A percentile compares a stretch with the other conserved stretches of the same genome.
Conservation (phyloP, 2,113 vertebrate genomes). For the Henicopernis longicauda region DNA sequence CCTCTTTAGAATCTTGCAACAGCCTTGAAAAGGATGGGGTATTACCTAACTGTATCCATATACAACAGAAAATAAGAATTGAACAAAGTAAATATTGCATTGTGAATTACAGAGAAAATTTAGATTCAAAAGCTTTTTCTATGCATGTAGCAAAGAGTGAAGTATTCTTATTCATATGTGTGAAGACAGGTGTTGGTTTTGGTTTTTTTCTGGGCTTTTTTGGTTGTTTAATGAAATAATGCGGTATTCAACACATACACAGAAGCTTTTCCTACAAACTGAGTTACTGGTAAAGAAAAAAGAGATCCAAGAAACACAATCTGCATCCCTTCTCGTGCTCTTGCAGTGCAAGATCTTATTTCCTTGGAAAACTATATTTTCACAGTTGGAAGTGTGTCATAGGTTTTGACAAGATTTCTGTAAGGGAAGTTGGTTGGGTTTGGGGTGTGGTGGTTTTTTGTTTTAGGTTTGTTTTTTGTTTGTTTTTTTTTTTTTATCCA, state of each 20-base stretch:
- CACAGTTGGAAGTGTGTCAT: background rate
- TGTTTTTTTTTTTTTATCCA: background rate
- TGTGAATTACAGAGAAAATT: background rate
- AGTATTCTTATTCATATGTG: background rate
- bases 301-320: background rate
- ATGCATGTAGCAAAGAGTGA: background rate
- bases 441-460: background rate
- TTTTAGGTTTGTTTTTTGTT: background rate
- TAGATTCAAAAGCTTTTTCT: background rate
- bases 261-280: background rate
- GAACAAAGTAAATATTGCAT: background rate
- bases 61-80: background rate
- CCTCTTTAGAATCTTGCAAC: background rate
- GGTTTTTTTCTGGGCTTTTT: accelerated
- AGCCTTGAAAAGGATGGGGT: background rate
- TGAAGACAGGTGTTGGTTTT: background rate
- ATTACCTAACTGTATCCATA: background rate
- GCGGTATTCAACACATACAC: background rate
- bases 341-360: background rate
- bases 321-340: background rate
- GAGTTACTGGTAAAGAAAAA: background rate
- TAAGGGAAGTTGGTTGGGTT: background rate
- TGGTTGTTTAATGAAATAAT: background rate
- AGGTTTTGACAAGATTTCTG: background rate
- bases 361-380: background rate